These are phyloP conservation scores for Dryoscopus gambensis DNA, from an alignment of 2,113 vertebrate genomes.

Conservation along the genomic window DNA sequence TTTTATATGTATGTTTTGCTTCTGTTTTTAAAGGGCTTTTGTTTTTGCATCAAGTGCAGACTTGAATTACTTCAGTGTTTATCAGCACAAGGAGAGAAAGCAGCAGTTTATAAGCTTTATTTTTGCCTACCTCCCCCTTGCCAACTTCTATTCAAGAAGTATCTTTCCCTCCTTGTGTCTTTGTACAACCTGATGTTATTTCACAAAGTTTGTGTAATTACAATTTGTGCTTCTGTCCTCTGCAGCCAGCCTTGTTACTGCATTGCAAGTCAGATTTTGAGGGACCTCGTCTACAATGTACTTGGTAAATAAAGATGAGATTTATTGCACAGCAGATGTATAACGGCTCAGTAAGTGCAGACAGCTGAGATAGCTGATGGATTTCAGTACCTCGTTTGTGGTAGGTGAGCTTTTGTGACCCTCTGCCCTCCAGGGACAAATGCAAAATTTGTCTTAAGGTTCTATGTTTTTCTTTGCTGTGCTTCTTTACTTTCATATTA, in stretches of 20 bases:
- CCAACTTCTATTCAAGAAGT: background rate
- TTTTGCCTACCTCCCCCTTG: background rate
- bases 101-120: background rate
- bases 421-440: background rate
- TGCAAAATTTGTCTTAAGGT: background rate
- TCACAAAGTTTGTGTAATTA: background rate
- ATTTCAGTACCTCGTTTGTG: background rate
- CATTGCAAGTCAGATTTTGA: background rate
- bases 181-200: background rate
- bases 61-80: background rate
- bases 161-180: background rate
- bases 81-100: background rate
- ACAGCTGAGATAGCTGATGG: slow-evolving; percentile 32
- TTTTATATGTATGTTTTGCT: slow-evolving; percentile 14
- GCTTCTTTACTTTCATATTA: background rate
- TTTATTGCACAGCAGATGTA: slow-evolving; percentile 36
- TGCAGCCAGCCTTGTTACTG: background rate
- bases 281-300: background rate
- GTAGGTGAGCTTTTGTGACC: slow-evolving; percentile 32
- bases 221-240: background rate
- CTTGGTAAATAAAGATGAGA: slow-evolving; percentile 25
- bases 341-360: background rate
- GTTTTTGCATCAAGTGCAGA: background rate
- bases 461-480: background rate
- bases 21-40: slow-evolving; percentile 32